Evolutionary conservation across 2,797 vertebrate genomes (phyloP), one percentile per base, ranked within the genome.

Genomic region (Hydrolagus colliei): DNA sequence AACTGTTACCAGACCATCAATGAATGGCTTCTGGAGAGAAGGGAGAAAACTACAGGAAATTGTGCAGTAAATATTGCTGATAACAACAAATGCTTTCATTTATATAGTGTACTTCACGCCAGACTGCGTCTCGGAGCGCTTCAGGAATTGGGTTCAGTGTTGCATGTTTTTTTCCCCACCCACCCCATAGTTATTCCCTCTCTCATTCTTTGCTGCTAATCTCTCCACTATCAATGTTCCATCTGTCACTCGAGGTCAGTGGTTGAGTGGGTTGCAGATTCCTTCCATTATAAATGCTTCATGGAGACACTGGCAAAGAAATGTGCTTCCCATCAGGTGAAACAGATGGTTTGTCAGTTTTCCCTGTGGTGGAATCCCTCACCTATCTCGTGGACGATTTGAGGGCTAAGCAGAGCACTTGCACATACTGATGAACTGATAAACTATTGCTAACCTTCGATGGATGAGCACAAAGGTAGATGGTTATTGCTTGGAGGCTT

Each of bases 261-360:
- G 77, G 77, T 63, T 27, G 61, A 63, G 77, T 67, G 22, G 14
- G 78, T 80, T 35, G 32, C 27, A 80, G 22, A 67, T 10, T 35
- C n/a, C 22, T 80, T 80, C 67, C 78, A 67, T 9, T 63, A 22
- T n/a, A 79, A 79, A 65, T 80, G 78, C n/a, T 80, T 80, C 13
- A 63, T 80, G 22, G 78, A 65, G 65, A 63, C 5, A 80, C 62
- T 63, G 62, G 62, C 62, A 80, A 35, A 12, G 7, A 80, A 80
- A 65, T 80, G 62, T 32, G 62, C 78, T 65, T 27, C 67, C 52
- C 18, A 61, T 77, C 41, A 67, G 22, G 9, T 22, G 22, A 27
- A 67, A 27, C 62, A 65, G 62, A 80, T 32, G 67, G 7, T 32
- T 65, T 27, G 59, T 67, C 22, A 80, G 13, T 35, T 80, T 80